These are phyloP conservation scores for Microctonus hyperodae DNA, from an alignment of 2,888 invertebrate genomes.

Conservation along the genomic window DNA sequence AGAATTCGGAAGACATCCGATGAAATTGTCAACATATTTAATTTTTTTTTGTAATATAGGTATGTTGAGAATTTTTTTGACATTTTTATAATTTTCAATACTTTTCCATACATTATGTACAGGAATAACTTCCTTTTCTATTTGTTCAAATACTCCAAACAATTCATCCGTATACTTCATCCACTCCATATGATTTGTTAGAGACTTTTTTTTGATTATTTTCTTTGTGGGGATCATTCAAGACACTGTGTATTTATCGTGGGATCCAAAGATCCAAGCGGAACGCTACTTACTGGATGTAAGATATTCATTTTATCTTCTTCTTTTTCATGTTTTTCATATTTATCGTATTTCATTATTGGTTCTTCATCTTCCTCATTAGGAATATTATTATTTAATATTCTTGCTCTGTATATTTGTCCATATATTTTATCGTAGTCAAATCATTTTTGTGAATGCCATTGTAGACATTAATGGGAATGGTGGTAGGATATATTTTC, in stretches of 20 bases:
- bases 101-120: constrained; percentile 37
- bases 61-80: constrained; percentile 38
- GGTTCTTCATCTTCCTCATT: constrained; percentile 37
- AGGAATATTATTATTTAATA: constrained; percentile 36
- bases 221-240: constrained; percentile 32
- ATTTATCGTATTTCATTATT: constrained; percentile 31
- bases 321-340: constrained; percentile 36
- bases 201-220: constrained; percentile 35
- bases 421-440: too few relatives aligned
- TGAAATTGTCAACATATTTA: constrained; percentile 25
- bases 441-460: constrained; percentile 43
- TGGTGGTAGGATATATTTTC: constrained; percentile 42
- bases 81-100: constrained; percentile 24
- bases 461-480: constrained; percentile 35
- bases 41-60: background rate
- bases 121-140: constrained; percentile 11
- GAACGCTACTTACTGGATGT: constrained; percentile 44
- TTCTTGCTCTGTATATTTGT: too few relatives aligned
- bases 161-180: constrained; percentile 43
- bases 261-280: constrained; percentile 43
- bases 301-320: constrained; percentile 38
- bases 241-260: constrained; percentile 37
- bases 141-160: constrained; percentile 24
- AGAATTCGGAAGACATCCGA: constrained; percentile 47
- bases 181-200: constrained; percentile 44